These are phyloP conservation scores for Capitulum mitella DNA, from an alignment of 2,888 invertebrate genomes.

Conservation along the genomic window DNA sequence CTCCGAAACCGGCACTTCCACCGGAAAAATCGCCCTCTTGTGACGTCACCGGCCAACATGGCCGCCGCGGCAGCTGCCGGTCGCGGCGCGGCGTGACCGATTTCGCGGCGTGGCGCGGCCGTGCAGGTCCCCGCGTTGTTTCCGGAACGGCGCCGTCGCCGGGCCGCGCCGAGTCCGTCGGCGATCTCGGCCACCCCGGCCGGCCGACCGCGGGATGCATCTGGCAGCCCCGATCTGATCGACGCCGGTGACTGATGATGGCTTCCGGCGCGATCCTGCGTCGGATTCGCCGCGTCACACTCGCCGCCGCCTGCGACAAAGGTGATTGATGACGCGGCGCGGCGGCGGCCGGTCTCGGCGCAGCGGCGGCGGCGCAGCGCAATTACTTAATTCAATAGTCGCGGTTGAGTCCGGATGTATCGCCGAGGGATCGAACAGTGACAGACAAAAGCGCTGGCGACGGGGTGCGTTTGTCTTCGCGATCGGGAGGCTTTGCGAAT, in stretches of 20 bases:
- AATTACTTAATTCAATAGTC: slow-evolving; percentile 3
- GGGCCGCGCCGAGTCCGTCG: too few relatives aligned
- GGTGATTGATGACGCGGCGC: neutral
- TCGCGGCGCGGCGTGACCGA: neutral
- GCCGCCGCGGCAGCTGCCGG: neutral
- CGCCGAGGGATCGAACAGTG: neutral
- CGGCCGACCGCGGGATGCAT: too few relatives aligned
- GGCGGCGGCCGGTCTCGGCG: neutral
- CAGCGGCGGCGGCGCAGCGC: neutral
- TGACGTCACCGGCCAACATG: neutral
- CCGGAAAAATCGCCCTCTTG: neutral
- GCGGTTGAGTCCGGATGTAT: neutral
- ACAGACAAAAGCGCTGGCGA: neutral
- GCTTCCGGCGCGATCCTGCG: neutral
- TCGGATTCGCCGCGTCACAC: neutral
- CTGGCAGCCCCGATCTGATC: neutral
- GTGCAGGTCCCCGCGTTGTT: too few relatives aligned
- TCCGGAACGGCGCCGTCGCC: too few relatives aligned
- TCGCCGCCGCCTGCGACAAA: neutral
- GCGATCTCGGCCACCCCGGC: too few relatives aligned
- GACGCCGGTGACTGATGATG: neutral
- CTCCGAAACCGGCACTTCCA: neutral
- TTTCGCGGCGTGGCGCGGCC: neutral
- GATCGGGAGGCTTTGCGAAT: neutral
- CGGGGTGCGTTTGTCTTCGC: neutral